phyloP scores from a whole-genome alignment of 2,113 vertebrate genomes.

The Pantherophis guttatus region DNA sequence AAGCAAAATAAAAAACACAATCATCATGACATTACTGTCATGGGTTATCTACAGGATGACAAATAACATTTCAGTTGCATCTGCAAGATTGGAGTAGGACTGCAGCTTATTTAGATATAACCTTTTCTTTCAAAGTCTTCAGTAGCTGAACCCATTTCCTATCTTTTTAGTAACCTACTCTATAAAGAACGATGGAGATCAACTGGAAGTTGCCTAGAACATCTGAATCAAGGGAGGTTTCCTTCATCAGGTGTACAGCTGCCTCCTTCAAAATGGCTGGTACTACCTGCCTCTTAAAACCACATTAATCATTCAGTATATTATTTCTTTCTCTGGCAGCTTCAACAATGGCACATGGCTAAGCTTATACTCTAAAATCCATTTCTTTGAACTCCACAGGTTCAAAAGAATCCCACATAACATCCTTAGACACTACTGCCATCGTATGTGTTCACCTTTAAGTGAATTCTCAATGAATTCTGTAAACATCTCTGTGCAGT shows the following conservation, averaged over 20 bases:
- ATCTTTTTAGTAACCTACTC: neutral
- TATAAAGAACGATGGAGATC: neutral
- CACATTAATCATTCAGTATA: neutral
- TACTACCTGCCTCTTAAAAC: neutral
- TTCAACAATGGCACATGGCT: neutral
- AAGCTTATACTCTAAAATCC: neutral
- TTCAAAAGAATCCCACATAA: neutral
- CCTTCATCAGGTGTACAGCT: neutral
- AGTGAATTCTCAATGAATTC: neutral
- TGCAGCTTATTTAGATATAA: neutral
- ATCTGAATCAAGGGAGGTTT: neutral
- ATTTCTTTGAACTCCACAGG: neutral
- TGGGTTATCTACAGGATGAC: neutral
- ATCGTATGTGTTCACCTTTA: neutral
- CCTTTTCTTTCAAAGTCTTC: neutral
- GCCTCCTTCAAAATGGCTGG: neutral
- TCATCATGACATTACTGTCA: neutral
- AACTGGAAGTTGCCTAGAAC: neutral
- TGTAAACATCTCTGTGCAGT: neutral
- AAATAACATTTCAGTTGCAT: neutral
- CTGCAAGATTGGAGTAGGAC: neutral
- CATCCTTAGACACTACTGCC: neutral
- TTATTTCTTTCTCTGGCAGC: neutral
- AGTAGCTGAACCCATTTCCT: neutral
- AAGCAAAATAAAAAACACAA: neutral